Evolutionary conservation across 2,888 invertebrate species (phyloP).

Genomic region (Calliphora vomitoria): DNA sequence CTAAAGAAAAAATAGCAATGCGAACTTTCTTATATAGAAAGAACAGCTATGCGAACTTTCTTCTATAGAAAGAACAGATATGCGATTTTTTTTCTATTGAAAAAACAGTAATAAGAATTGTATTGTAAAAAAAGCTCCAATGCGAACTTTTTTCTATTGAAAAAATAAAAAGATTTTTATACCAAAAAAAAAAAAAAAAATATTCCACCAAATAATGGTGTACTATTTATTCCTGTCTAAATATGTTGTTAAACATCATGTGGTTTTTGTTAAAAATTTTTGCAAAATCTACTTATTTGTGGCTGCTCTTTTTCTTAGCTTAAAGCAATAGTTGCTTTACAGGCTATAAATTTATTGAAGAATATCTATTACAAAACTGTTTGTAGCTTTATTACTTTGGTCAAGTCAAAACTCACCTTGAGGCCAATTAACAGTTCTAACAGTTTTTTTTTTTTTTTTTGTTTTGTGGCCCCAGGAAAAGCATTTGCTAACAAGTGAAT

Average conservation of each 20-base stretch:
- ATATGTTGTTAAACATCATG: slow-evolving; percentile 67
- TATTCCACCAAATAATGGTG: not conserved
- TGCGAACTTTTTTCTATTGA: too few relatives aligned
- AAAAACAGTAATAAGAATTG: too few relatives aligned
- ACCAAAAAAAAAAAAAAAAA: too few relatives aligned
- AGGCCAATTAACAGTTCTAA: slow-evolving; percentile 70
- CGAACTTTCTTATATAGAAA: too few relatives aligned
- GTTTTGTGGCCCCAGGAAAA: not conserved
- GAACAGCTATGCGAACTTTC: too few relatives aligned
- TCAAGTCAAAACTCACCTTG: slow-evolving; percentile 64
- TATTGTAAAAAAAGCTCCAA: too few relatives aligned
- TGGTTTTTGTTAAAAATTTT: slow-evolving; percentile 52
- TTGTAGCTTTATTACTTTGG: slow-evolving; percentile 27
- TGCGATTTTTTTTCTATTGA: too few relatives aligned
- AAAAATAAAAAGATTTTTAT: too few relatives aligned
- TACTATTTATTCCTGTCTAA: slow-evolving; percentile 49
- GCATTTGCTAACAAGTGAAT: slow-evolving; percentile 19
- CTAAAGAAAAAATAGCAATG: too few relatives aligned
- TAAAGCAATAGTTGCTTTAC: slow-evolving; percentile 47
- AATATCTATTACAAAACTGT: slow-evolving; percentile 21
- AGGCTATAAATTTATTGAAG: slow-evolving; percentile 52
- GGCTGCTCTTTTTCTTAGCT: slow-evolving; percentile 19
- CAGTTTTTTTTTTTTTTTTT: slow-evolving; percentile 31
- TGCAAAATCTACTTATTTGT: slow-evolving; percentile 8
- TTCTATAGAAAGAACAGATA: too few relatives aligned